Evolutionary conservation across 1,140 invertebrate species (phyloP), one percentile per base, ranked within the genome.

Genomic region (Gryllus bimaculatus): DNA sequence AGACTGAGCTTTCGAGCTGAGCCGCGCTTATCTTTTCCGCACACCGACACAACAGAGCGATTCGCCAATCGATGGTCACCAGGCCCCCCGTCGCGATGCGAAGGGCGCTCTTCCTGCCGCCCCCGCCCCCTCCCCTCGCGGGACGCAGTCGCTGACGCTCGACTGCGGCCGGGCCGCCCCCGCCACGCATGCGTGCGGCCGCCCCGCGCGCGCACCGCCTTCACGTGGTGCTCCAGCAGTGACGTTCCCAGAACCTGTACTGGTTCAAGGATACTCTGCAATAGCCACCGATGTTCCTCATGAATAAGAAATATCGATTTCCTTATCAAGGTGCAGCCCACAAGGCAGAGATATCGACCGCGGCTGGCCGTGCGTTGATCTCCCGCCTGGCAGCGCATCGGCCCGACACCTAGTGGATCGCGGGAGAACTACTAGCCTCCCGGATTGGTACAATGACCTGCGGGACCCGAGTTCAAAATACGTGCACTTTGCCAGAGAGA

Each of bases 281-380:
- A 66, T 66, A 66, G 54, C 54, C 54, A 7, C 54, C 54, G 54
- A 66, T 66, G 54, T 13, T 18, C 54, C 54, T 66, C 18, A 66
- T 66, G 54, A 66, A 66, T 66, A 66, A 66, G 54, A 66, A 66
- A 66, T 66, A 66, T 66, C 54, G 54, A 66, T 66, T 66, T 66
- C 54, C 54, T 66, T 66, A 66, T 66, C 54, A 66, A 66, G 54
- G 54, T 66, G 54, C 54, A 66, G 10, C 26, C 26, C 26, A 39
- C 26, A 39, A 39, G 26, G 26, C 54, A 66, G 54, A 10, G 54
- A 66, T 66, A 66, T 66, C 54, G 54, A 66, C 54, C 54, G 10
- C 54, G 15, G 26, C 26, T 66, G 54, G 10, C 54, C 54, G 7
- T 18, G 18, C 54, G 54, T 66, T 39, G 54, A 66, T 66, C 54